Conservation (phyloP, 2,797 vertebrate species). For the Buceros bicornis region DNA sequence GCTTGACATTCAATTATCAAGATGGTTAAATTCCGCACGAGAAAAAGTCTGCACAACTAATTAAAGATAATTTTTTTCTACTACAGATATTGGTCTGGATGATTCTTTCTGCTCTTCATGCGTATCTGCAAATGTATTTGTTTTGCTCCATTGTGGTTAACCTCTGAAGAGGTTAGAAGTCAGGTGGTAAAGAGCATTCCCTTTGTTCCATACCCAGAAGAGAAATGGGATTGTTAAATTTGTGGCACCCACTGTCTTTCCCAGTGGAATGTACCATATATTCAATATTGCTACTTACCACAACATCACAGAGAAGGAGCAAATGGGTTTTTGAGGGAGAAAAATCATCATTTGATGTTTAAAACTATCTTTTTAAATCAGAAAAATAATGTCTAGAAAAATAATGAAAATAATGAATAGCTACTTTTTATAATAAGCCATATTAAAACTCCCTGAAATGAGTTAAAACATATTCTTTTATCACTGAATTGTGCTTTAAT, state of each 20-base stretch:
- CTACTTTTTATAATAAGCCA: not conserved
- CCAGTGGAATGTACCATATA: not conserved
- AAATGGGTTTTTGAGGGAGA: not conserved
- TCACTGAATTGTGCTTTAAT: constrained; percentile 47
- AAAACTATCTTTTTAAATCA: not conserved
- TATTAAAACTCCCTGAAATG: constrained; percentile 13
- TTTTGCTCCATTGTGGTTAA: not conserved
- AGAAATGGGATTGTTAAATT: not conserved
- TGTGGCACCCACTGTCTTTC: not conserved
- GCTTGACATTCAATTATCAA: not conserved
- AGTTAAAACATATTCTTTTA: constrained; percentile 41
- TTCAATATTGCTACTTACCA: not conserved
- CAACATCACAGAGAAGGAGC: not conserved
- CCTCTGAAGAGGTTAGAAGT: not conserved
- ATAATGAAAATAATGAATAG: not conserved
- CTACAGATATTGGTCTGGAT: not conserved
- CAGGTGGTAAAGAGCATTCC: not conserved
- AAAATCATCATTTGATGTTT: not conserved
- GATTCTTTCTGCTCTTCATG: not conserved
- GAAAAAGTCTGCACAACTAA: not conserved
- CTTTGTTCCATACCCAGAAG: not conserved
- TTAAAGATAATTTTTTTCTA: not conserved
- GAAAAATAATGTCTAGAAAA: not conserved
- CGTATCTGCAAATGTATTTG: not conserved
- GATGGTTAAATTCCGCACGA: not conserved